phyloP scores from a whole-genome alignment of 37 sponge, comb jelly and placozoan genomes.

The Axinella damicornis region DNA sequence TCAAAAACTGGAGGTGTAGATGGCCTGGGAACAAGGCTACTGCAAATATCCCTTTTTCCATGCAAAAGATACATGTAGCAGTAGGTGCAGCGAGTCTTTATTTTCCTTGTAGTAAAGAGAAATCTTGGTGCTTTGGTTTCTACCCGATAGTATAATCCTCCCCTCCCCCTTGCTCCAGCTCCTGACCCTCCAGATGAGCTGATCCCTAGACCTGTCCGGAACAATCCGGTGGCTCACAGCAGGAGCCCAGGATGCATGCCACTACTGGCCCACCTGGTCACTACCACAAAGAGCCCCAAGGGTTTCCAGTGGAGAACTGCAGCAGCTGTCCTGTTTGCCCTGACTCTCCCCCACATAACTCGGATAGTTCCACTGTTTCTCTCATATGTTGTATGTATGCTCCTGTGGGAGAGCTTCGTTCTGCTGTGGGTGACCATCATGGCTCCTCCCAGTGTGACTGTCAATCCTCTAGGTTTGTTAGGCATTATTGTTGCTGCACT shows the following conservation, averaged over 20 bases:
- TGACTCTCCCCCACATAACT: background rate
- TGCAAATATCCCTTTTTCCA: too few relatives aligned
- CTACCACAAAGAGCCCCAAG: background rate
- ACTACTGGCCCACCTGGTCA: background rate
- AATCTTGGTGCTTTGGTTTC: too few relatives aligned
- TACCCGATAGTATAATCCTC: too few relatives aligned
- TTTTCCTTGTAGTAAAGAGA: too few relatives aligned
- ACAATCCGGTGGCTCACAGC: background rate
- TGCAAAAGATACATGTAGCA: too few relatives aligned
- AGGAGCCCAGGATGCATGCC: background rate
- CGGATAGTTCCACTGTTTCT: background rate
- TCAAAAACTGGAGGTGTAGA: too few relatives aligned
- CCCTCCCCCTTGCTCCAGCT: too few relatives aligned
- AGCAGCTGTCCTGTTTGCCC: constrained; percentile 1
- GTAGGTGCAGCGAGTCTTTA: too few relatives aligned
- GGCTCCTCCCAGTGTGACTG: background rate
- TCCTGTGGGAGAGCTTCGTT: background rate
- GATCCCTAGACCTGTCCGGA: background rate
- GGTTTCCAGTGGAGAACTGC: background rate
- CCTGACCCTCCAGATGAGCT: constrained; percentile 17
- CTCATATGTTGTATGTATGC: background rate
- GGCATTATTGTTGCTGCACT: background rate
- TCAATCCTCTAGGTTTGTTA: background rate
- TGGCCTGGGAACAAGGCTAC: too few relatives aligned
- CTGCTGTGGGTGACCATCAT: background rate